Evolutionary conservation across 2,888 invertebrate species (phyloP), one percentile per base, ranked within the genome.

Genomic region (Hydrotaea diabolus): DNA sequence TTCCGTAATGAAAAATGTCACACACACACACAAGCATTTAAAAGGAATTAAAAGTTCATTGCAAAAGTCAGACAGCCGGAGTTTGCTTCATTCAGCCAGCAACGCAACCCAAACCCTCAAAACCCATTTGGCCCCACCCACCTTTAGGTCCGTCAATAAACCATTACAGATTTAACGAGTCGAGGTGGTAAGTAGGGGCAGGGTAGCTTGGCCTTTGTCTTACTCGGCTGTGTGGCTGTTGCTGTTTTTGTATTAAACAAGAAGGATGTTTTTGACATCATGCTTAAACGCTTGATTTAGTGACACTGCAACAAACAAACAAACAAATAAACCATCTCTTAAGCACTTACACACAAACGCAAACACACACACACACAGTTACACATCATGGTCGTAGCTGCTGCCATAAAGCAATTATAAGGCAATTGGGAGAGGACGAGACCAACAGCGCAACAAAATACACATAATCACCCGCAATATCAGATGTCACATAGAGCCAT

Each of bases 211-310:
- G n/a, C 62, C 26, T 23, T 36, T 66, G 76, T 66, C 31, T 62
- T 62, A 72, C 15, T 31, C 46, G 21, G 7, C 19, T 73, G 31
- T 69, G 19, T 46, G 46, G n/a, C 43, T 4, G 31, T 31, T 31
- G 15, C 49, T 59, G 59, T 46, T 31, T 11, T 39, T 64, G 53
- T 36, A 55, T 73, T 73, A 55, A 26, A 49, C 39, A 62, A 66
- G 8, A 23, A 59, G 71, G 57, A 73, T 79, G 73, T 73, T 73
- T 79, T 66, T 73, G 79, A 79, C 79, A 79, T 55, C 66, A 49
- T 74, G 74, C 55, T 79, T 79, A 57, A 79, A 79, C 46, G 66
- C 46, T 74, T 66, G 74, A 74, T 79, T 79, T 79, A 66, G 57
- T 74, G 74, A 57, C 69, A 69, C 46, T 73, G 74, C 43, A 66